Base-by-base conservation (phyloP, 2,113 vertebrate genomes). In the Zosterops pallidus region DNA sequence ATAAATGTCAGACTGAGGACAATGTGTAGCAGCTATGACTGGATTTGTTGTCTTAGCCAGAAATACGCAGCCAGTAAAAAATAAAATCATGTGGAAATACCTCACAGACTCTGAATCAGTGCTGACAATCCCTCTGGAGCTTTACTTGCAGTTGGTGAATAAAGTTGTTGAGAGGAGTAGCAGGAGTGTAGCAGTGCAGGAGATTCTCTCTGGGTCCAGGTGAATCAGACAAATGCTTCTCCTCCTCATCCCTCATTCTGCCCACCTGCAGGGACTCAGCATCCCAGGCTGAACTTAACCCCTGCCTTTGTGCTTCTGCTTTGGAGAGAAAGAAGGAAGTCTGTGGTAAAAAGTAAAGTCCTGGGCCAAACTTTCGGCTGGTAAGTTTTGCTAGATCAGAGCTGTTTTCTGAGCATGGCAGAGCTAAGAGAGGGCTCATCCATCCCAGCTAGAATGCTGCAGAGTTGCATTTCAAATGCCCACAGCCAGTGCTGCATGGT, bases 21-120 rank as follows among this genome's bases (percentile, higher is more conserved):
- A 93, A 81, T 71, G n/a, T 76, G 88, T 95, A 86, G 92, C 86
- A 95, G 83, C 76, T 75, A 39, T 93, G 88, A 93, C 88, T 90
- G 64, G 41, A 18, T 90, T 68, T 88, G 47, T 95, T 93, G 96
- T 67, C 44, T 92, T 94, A 93, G 52, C 41, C 60, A 90, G 72
- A 95, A 93, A 86, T 64, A 78, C 0, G 0, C 72, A 75, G 41
- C 46, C 67, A 62, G 25, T 18, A n/a, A 29, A 79, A 81, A 50
- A 77, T 25, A 63, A 79, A 57, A 70, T 65, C 17, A 37, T 67
- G 21, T 92, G 79, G 68, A 81, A 93, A 42, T 81, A 80, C n/a
- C 37, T 94, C 82, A 76, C 12, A 37, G 42, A 23, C 55, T 77
- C 50, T 86, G 46, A 95, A 86, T 94, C 71, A 70, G 37, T 80